A percentile compares a stretch with the other conserved stretches of the same genome.
Evolutionary conservation across 1,140 invertebrate species (phyloP).

Genomic region (Diachasma alloeum): DNA sequence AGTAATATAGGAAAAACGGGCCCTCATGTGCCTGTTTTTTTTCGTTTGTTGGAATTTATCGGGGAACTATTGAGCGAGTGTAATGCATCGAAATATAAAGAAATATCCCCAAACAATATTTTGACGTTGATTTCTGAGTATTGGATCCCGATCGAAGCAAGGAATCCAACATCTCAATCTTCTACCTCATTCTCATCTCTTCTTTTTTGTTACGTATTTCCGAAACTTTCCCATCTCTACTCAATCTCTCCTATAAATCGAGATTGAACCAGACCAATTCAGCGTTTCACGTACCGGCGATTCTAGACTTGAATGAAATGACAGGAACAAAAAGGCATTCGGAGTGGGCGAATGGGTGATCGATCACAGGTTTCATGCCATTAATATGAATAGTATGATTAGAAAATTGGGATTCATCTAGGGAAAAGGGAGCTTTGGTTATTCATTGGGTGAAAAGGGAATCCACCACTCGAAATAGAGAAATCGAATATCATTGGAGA

Average conservation of each 20-base stretch:
- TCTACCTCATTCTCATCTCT: background rate
- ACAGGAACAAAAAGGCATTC: background rate
- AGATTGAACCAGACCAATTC: background rate
- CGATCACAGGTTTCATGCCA: background rate
- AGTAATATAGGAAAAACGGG: too few species aligned
- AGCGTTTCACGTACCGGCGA: conserved; percentile 9
- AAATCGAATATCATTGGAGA: too few species aligned
- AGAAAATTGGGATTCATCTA: background rate
- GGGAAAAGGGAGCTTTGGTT: too few species aligned
- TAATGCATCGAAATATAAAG: too few species aligned
- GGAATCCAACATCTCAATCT: background rate
- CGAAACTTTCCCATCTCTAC: background rate
- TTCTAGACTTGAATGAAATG: background rate
- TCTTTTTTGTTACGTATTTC: background rate
- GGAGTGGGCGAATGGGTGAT: background rate
- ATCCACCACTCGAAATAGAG: too few species aligned
- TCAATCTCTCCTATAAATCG: background rate
- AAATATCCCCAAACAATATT: background rate
- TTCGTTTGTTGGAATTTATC: too few species aligned
- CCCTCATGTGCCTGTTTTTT: too few species aligned
- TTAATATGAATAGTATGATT: background rate
- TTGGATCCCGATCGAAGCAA: background rate
- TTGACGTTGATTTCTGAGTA: background rate
- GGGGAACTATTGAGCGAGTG: too few species aligned
- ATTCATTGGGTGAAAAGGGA: too few species aligned